These are phyloP conservation scores for Lepus timidus DNA, from an alignment of 2,113 vertebrate genomes.

Conservation along the genomic window DNA sequence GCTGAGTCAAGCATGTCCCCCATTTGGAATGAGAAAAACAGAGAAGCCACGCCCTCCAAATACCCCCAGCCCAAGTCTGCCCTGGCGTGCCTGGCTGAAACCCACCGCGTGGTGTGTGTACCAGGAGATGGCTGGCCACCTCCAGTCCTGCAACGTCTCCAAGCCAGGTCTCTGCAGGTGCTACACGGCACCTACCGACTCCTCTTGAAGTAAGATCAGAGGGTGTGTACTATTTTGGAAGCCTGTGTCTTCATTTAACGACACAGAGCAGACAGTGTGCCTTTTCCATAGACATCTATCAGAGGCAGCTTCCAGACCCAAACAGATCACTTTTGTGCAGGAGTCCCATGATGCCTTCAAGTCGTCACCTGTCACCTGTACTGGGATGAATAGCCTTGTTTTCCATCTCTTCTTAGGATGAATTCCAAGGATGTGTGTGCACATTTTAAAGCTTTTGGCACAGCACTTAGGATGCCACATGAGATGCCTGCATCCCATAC, in stretches of 20 bases:
- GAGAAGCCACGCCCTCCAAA: not conserved
- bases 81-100: not conserved
- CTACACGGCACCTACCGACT: rapidly evolving
- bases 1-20: not conserved
- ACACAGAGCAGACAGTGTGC: not conserved
- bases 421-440: not conserved
- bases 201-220: not conserved
- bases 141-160: not conserved
- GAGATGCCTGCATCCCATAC: too few relatives aligned
- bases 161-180: not conserved
- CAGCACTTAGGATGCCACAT: too few relatives aligned
- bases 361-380: not conserved
- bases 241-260: not conserved
- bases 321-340: not conserved
- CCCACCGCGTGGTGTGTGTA: not conserved
- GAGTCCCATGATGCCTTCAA: not conserved
- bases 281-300: not conserved
- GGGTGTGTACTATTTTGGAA: not conserved
- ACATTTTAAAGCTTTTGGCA: not conserved
- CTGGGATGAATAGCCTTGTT: not conserved
- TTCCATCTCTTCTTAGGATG: not conserved
- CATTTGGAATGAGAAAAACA: not conserved
- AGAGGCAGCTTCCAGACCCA: not conserved
- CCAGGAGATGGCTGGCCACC: not conserved
- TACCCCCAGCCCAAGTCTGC: not conserved